Conservation (phyloP, 2,797 vertebrate genomes). For the Huso huso region DNA sequence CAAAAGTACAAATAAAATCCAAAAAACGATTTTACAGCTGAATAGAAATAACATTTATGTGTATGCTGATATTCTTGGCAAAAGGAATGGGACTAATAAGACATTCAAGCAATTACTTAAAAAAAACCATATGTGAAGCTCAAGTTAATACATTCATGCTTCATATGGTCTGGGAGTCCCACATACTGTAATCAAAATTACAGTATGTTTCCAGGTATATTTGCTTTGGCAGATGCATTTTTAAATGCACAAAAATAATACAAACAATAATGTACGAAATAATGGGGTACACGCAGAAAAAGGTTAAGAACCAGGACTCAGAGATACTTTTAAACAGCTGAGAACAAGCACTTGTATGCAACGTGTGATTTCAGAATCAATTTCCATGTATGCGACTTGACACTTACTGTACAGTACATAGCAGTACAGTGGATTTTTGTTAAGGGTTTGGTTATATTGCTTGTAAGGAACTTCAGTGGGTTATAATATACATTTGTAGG, state of each 20-base stretch:
- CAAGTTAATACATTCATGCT: conserved; percentile 3
- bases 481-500: no score
- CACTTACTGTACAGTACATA: no score
- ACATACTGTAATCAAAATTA: conserved; percentile 38
- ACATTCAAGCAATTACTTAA: conserved; percentile 24
- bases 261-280: conserved; percentile 25
- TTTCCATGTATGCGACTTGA: no score
- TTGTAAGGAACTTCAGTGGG: no score
- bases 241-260: conserved; percentile 32
- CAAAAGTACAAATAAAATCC: conserved; percentile 14
- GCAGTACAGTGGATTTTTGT: no score
- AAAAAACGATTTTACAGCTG: conserved; percentile 15
- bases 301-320: background rate
- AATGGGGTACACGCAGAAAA: conserved; percentile 1
- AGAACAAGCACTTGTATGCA: background rate
- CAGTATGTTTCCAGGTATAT: conserved; percentile 36
- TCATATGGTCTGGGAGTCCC: conserved; percentile 25
- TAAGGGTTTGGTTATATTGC: no score
- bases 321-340: background rate
- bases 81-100: conserved; percentile 12
- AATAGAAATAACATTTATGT: conserved; percentile 26
- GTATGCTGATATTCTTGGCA: conserved; percentile 5
- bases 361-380: background rate
- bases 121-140: conserved; percentile 23
- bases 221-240: conserved; percentile 30